These are phyloP conservation scores for Cylloceria caligata DNA, from an alignment of 2,888 invertebrate genomes.

Conservation along the genomic window DNA sequence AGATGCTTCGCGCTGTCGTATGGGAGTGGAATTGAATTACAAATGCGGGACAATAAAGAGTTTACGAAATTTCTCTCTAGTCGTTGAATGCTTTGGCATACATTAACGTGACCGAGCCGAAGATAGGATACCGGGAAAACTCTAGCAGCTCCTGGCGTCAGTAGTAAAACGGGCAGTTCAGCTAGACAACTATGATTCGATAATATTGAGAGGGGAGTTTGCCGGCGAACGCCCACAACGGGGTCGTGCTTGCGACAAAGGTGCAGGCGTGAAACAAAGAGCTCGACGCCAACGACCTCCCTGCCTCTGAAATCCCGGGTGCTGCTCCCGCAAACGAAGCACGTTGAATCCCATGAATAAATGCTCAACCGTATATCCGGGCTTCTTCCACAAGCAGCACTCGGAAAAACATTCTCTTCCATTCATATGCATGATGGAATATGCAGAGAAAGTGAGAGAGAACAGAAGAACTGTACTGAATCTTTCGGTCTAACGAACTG, in stretches of 20 bases:
- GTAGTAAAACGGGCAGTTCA: conserved; percentile 36
- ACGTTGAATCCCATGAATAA: conserved; percentile 70
- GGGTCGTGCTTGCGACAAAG: conserved; percentile 56
- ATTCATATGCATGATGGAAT: conserved; percentile 81
- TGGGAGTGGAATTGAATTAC: conserved; percentile 48
- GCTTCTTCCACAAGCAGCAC: conserved; percentile 57
- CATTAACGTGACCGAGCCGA: conserved; percentile 22
- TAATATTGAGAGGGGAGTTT: conserved; percentile 43
- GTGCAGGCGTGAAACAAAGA: conserved; percentile 65
- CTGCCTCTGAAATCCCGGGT: conserved; percentile 45
- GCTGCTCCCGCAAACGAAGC: conserved; percentile 66
- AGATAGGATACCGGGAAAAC: conserved; percentile 7
- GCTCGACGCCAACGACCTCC: conserved; percentile 48
- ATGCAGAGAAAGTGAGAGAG: conserved; percentile 69
- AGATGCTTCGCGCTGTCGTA: conserved; percentile 28
- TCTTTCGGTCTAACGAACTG: conserved; percentile 74
- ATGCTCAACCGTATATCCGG: conserved; percentile 69
- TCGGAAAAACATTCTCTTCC: conserved; percentile 71
- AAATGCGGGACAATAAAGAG: conserved; percentile 42
- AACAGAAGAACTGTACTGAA: conserved; percentile 57
- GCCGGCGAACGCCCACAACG: not conserved
- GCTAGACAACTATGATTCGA: conserved; percentile 57
- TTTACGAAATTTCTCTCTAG: conserved; percentile 19
- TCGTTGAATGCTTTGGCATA: conserved; percentile 45
- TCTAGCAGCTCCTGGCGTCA: conserved; percentile 22